Evolutionary conservation across 2,797 vertebrate genomes (phyloP).

Genomic region (Mus caroli): DNA sequence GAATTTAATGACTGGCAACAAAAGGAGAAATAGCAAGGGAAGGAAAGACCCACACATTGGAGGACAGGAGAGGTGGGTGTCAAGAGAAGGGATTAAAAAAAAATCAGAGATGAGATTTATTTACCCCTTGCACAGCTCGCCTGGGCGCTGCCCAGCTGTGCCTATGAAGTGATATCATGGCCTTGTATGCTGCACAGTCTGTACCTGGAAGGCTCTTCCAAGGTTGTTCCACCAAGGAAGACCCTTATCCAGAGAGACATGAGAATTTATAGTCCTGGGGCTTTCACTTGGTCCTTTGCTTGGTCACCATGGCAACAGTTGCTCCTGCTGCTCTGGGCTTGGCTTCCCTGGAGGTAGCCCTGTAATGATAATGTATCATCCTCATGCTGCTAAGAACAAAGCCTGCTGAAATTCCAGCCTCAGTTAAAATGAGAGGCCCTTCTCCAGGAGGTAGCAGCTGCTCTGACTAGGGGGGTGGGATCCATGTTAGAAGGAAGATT

Average conservation of each 20-base stretch:
- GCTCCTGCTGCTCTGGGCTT: constrained; percentile 34
- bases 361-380: constrained; percentile 19
- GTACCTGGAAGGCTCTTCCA: constrained; percentile 12
- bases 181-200: background rate
- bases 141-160: background rate
- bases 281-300: background rate
- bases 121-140: background rate
- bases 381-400: constrained; percentile 42
- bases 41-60: background rate
- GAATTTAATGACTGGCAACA: constrained; percentile 1
- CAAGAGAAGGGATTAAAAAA: background rate
- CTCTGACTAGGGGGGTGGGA: background rate
- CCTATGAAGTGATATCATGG: background rate
- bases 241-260: background rate
- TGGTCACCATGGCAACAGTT: constrained; percentile 46
- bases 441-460: background rate
- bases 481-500: background rate
- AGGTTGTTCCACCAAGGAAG: constrained; percentile 22
- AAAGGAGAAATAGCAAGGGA: background rate
- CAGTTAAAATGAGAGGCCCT: background rate
- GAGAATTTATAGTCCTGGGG: constrained; percentile 11
- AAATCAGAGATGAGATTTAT: background rate
- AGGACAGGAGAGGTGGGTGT: background rate
- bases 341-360: constrained; percentile 46
- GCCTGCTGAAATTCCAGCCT: constrained; percentile 27